phyloP scores from a whole-genome alignment of 53 echinoderm and acorn worm species.

The Luidia sarsii region DNA sequence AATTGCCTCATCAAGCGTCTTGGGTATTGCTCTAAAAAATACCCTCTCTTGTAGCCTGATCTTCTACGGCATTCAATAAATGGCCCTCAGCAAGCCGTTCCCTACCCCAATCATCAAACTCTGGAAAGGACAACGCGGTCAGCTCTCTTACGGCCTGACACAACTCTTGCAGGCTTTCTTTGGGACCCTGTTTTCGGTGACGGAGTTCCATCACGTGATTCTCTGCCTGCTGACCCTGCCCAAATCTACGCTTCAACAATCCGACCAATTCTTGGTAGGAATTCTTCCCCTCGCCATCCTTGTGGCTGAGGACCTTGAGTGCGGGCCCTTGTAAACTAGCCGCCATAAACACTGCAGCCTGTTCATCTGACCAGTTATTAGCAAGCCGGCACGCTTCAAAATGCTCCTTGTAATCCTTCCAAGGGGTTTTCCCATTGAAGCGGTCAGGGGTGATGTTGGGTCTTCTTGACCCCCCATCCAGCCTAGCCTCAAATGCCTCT shows the following conservation, averaged over 20 bases:
- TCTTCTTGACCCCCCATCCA: neutral
- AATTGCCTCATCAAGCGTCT: neutral
- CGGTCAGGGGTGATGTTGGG: slow-evolving; percentile 48
- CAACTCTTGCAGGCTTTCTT: slow-evolving; percentile 8
- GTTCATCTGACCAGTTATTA: slow-evolving; percentile 39
- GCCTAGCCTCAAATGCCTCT: no score
- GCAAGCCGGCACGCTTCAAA: slow-evolving; percentile 47
- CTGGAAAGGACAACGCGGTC: slow-evolving; percentile 10
- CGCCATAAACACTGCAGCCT: slow-evolving; percentile 40
- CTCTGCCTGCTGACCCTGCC: slow-evolving; percentile 7
- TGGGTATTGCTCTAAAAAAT: neutral
- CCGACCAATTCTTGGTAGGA: slow-evolving; percentile 14
- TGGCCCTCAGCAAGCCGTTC: slow-evolving; percentile 5
- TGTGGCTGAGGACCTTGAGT: slow-evolving; percentile 19
- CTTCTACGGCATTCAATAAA: neutral
- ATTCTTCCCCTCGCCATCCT: neutral
- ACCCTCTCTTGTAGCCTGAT: neutral
- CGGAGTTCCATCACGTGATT: slow-evolving; percentile 14
- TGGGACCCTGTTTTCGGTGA: neutral
- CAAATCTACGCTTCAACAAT: slow-evolving; percentile 18
- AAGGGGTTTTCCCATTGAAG: slow-evolving; percentile 43
- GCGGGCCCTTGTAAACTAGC: slow-evolving; percentile 55
- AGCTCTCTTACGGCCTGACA: neutral
- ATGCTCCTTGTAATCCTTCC: slow-evolving; percentile 54
- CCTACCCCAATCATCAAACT: neutral